Base-by-base conservation (phyloP, 2,113 vertebrate species). In the Hypocryptadius cinnamomeus region DNA sequence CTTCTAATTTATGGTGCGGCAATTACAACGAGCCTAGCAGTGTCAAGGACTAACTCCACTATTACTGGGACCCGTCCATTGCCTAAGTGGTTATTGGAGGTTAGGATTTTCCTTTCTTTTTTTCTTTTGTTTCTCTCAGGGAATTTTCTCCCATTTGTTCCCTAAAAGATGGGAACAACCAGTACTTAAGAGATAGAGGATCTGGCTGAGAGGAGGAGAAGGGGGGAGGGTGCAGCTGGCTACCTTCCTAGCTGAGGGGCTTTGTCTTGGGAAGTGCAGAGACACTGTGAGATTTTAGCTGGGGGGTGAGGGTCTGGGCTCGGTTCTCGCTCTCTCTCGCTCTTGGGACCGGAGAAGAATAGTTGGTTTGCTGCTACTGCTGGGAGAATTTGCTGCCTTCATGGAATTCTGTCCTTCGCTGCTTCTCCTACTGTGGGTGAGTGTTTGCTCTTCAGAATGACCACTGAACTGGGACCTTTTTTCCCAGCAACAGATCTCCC, bases 351-450 rank as follows among this genome's bases (percentile, higher is more conserved):
- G 3, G 28, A n/a, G 37, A 3, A 8, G 22, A 42, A 18, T 7
- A 3, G 4, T 42, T 0, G 8, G 21, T 19, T 13, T 42, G 23
- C 10, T 42, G 23, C 59, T 27, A 3, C 37, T 1, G 2, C 1
- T 0, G 24, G 24, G 37, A 78, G 30, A 78, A 42, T n/a, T n/a
- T 0, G 2, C 30, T 63, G 30, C 22, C 57, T 16, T 6, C 2
- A 3, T 1, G 3, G 35, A 51, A 23, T 47, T 35, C 27, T 31
- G 54, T 15, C 31, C 11, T 64, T 35, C 6, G 7, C 24, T 44
- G 39, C 51, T 64, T 53, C 31, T 47, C 18, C 53, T 51, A 5
- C 24, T 3, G 9, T 64, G 24, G 11, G 37, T 64, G 31, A 51
- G 18, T 10, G 4, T 63, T n/a, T n/a, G 35, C 23, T n/a, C 4